Conservation (phyloP, 2,888 invertebrate genomes). For the Biston stratarius region DNA sequence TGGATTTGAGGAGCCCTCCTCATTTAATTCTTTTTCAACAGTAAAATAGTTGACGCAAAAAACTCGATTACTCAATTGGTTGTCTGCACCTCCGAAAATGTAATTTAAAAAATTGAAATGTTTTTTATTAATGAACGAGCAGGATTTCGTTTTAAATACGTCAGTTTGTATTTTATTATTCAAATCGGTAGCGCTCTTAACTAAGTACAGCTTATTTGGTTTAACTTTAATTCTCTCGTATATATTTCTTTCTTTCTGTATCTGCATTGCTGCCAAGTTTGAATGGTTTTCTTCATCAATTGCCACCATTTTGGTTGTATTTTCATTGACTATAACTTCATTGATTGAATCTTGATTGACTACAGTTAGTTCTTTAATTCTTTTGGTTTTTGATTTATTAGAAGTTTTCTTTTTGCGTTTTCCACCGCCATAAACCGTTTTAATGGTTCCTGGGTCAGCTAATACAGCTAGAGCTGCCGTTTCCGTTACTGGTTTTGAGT, state of each 20-base stretch:
- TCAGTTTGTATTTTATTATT: conserved; percentile 43
- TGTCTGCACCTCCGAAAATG: conserved; percentile 61
- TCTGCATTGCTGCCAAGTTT: conserved; percentile 2
- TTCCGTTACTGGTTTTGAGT: conserved; percentile 39
- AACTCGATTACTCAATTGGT: conserved; percentile 58
- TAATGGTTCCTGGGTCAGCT: conserved; percentile 53
- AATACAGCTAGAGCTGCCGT: conserved; percentile 15
- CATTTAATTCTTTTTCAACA: conserved; percentile 59
- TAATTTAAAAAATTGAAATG: conserved; percentile 63
- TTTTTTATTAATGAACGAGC: conserved; percentile 51
- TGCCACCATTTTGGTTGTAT: conserved; percentile 15
- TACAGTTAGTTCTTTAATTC: conserved; percentile 9
- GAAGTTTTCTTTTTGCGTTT: conserved; percentile 41
- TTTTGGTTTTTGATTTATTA: conserved; percentile 32
- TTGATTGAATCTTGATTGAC: not conserved
- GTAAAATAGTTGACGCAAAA: conserved; percentile 75
- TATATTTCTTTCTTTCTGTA: not conserved
- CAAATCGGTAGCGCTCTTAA: conserved; percentile 57
- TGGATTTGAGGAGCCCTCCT: conserved; percentile 32
- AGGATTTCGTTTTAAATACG: conserved; percentile 59
- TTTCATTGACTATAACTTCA: conserved; percentile 6
- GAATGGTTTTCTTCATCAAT: not conserved
- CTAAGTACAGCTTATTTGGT: conserved; percentile 40
- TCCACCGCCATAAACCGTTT: conserved; percentile 54
- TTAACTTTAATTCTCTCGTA: conserved; percentile 18